Evolutionary conservation across 2,888 invertebrate genomes (phyloP).

Genomic region (Meiosimyza decipiens): DNA sequence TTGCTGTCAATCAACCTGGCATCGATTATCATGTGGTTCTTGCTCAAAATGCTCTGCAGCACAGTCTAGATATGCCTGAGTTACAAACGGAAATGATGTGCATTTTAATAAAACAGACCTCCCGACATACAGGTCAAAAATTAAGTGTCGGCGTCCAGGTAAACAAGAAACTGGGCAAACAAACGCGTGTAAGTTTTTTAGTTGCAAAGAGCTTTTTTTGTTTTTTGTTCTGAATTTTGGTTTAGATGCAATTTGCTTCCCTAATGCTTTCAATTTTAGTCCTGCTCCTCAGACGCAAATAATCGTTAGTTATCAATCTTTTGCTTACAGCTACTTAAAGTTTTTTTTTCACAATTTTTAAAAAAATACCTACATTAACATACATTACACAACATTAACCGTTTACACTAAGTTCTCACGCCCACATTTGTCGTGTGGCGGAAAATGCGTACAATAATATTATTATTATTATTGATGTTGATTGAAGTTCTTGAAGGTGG

Average conservation of each 20-base stretch:
- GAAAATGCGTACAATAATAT: too few relatives aligned
- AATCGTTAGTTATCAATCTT: conserved; percentile 18
- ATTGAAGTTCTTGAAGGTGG: too few relatives aligned
- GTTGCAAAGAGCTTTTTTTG: conserved; percentile 59
- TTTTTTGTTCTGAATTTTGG: conserved; percentile 17
- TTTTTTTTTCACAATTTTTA: too few relatives aligned
- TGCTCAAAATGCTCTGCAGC: conserved; percentile 94
- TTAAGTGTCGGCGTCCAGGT: conserved; percentile 90
- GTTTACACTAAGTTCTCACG: too few relatives aligned
- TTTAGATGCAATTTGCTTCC: neutral
- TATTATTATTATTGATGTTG: too few relatives aligned
- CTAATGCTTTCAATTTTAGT: too few relatives aligned
- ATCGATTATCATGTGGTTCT: conserved; percentile 98
- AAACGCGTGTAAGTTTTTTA: conserved; percentile 76
- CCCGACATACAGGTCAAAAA: conserved; percentile 83
- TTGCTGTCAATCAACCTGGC: conserved; percentile 93
- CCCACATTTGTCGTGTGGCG: too few relatives aligned
- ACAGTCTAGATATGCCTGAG: conserved; percentile 89
- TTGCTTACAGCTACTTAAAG: neutral
- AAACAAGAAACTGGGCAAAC: conserved; percentile 74
- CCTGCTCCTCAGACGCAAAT: conserved; percentile 15
- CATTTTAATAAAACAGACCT: conserved; percentile 91
- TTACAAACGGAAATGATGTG: conserved; percentile 94
- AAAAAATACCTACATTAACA: too few relatives aligned
- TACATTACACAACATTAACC: too few relatives aligned